A percentile compares a stretch with the other conserved stretches of the same genome.
Evolutionary conservation across 1,140 invertebrate genomes (phyloP).

Genomic region (Rhagoletis pomonella): DNA sequence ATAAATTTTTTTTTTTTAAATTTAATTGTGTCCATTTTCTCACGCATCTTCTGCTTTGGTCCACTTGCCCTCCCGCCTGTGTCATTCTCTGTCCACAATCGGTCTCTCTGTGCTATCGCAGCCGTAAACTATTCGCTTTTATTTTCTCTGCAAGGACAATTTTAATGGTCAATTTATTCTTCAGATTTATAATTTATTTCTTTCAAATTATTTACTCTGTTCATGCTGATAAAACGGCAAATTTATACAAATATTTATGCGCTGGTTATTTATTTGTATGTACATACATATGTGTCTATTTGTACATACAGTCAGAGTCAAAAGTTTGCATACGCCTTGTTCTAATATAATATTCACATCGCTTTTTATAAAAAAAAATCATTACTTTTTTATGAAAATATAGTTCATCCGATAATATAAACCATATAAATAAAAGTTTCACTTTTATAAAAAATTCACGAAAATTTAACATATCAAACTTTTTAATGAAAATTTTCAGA

Average conservation of each 20-base stretch:
- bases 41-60: background rate
- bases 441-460: too few relatives aligned
- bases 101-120: background rate
- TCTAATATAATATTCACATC: too few relatives aligned
- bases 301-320: too few relatives aligned
- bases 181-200: conserved; percentile 32
- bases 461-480: too few relatives aligned
- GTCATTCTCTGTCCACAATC: background rate
- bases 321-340: too few relatives aligned
- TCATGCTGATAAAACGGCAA: background rate
- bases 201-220: background rate
- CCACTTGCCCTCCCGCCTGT: background rate
- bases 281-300: too few relatives aligned
- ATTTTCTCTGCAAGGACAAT: background rate
- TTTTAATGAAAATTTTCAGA: too few relatives aligned
- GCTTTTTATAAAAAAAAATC: too few relatives aligned
- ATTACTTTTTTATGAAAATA: too few relatives aligned
- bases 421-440: too few relatives aligned
- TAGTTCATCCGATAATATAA: too few relatives aligned
- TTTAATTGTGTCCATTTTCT: background rate
- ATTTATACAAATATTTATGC: conserved; percentile 27
- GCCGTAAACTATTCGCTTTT: background rate
- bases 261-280: background rate
- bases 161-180: conserved; percentile 37
- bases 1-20: background rate